Conservation (phyloP, 2,797 vertebrate species). For the Geotrypetes seraphini region DNA sequence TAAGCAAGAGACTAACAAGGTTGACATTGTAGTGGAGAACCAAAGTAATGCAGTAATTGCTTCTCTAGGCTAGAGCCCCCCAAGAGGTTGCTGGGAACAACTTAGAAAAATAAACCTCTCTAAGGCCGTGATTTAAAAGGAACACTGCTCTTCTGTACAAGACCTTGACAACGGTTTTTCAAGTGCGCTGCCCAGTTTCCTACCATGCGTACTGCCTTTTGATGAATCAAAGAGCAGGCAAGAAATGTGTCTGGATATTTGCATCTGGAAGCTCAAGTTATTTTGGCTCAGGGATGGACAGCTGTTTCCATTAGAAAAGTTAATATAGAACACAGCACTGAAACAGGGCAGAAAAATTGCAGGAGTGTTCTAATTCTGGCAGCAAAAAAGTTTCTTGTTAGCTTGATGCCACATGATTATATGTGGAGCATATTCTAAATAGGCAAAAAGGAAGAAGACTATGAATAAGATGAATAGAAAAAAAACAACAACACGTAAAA, state of each 20-base stretch:
- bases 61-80: constrained; percentile 32
- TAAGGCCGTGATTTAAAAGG: constrained; percentile 35
- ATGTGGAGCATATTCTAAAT: no score
- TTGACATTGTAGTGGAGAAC: constrained; percentile 36
- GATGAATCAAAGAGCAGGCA: no score
- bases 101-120: constrained; percentile 40
- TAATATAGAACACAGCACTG: constrained; percentile 22
- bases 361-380: no score
- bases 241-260: constrained; percentile 29
- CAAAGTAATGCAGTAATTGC: constrained; percentile 32
- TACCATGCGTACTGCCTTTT: no score
- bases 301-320: constrained; percentile 35
- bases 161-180: constrained; percentile 9
- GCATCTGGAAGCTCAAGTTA: constrained; percentile 29
- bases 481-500: no score
- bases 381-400: no score
- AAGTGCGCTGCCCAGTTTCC: constrained; percentile 1
- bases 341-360: no score
- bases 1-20: constrained; percentile 37
- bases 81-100: constrained; percentile 41
- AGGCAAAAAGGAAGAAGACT: no score
- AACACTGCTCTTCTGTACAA: constrained; percentile 29
- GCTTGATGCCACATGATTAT: no score
- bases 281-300: constrained; percentile 25
- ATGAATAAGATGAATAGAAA: no score